Percentiles rank a stretch among this genome's conserved stretches.
Evolutionary conservation across 2,888 invertebrate genomes (phyloP).

Genomic region (Amiota mariae): DNA sequence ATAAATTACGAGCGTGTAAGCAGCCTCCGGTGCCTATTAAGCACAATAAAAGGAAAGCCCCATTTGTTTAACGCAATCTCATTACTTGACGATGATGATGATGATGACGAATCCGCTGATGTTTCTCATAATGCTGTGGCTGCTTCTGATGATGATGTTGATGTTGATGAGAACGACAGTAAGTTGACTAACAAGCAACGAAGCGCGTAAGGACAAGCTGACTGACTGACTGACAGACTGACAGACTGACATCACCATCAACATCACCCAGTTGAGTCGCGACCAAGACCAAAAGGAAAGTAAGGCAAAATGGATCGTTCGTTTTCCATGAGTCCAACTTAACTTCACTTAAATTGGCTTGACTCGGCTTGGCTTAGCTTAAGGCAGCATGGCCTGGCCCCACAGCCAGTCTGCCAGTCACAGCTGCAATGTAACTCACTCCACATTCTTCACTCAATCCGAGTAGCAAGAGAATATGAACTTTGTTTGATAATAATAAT

Average conservation of each 20-base stretch:
- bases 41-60: conserved; percentile 64
- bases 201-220: conserved; percentile 4
- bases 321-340: too few relatives aligned
- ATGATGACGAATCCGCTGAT: conserved; percentile 14
- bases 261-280: too few relatives aligned
- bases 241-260: conserved; percentile 1
- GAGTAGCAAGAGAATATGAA: conserved; percentile 33
- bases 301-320: too few relatives aligned
- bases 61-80: conserved; percentile 68
- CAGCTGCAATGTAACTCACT: conserved; percentile 30
- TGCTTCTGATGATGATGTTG: background rate
- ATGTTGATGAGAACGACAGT: background rate
- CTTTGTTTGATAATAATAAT: conserved; percentile 51
- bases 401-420: background rate
- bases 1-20: conserved; percentile 68
- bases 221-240: conserved; percentile 9
- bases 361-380: background rate
- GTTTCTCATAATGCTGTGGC: too few relatives aligned
- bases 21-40: conserved; percentile 68
- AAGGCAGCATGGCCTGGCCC: background rate
- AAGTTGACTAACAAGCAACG: conserved; percentile 22
- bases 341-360: too few relatives aligned
- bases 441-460: conserved; percentile 39
- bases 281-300: too few relatives aligned
- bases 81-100: conserved; percentile 44